Base-by-base conservation (phyloP, 2,888 invertebrate species). In the Acanthococcus lagerstroemiae region DNA sequence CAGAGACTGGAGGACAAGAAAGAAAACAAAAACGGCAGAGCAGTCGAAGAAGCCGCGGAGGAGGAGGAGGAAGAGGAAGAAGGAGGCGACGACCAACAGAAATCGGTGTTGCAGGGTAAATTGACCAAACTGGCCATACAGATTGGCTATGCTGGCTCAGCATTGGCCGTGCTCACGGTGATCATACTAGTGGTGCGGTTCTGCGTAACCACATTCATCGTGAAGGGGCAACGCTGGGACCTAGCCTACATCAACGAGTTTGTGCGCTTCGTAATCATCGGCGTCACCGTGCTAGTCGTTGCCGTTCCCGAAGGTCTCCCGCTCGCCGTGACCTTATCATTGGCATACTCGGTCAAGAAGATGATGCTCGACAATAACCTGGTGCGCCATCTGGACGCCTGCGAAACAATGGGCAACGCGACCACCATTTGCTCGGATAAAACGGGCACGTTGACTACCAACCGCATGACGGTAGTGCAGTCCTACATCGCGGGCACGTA, bases 361-460 rank as follows among this genome's bases (percentile, higher is more conserved):
- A 83, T 83, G 82, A 82, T 82, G 81, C 75, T 78, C 70, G 82
- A 83, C 73, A 83, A 83, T 74, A 83, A 82, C 73, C 74, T 83
- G 71, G 83, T 84, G 30, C 77, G 83, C 45, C 83, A 84, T 74
- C 76, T 83, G 73, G 82, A 84, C 73, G 83, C 83, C 5, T 84
- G 83, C 74, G 83, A 84, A 73, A 84, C 83, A 0, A 83, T 83
- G 83, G 83, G 83, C 65, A 83, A 82, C 72, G 83, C 83, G 3
- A 84, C 83, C 3, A 77, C 80, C 46, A 83, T 84, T 71, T 84
- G 84, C 73, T 83, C 83, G 0, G 84, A 84, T 74, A 84, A 84
- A 74, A 84, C 84, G 17, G 84, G 84, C 63, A 84, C 84, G 0
- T 76, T 84, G 22, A 84, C 84, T 15, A 84, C 83, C 21, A 81